Evolutionary conservation across 2,888 invertebrate genomes (phyloP), one percentile per base, ranked within the genome.

Genomic region (Serripes groenlandicus): DNA sequence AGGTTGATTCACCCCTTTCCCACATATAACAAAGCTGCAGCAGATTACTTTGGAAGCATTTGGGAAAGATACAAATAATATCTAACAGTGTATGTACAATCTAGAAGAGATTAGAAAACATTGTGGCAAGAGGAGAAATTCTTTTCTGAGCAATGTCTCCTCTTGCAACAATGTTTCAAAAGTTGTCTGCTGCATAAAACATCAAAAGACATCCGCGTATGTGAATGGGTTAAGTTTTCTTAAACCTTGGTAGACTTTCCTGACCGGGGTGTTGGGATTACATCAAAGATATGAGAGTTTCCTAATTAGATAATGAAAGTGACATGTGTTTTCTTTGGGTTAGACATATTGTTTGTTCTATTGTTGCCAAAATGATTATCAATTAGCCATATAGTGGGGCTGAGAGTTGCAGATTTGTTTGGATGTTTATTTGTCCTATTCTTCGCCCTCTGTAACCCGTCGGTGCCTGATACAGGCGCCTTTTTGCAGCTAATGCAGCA

Each of bases 281-380:
- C 18, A 42, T 42, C 42, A 42, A 18, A 15, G 42, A 42, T 9
- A 42, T 18, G 18, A 23, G 49, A 49, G 28, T 56, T 5, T 42
- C 23, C 66, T 66, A 66, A 66, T 66, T 66, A 35, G 35, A 42
- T 37, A 42, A 66, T 42, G 66, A 42, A 66, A 42, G 28, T 66
- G 66, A 66, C 66, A 37, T 42, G 66, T 66, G 66, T 66, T 66
- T 37, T 66, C 66, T 66, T 66, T 49, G 7, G 21, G 49, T 21
- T 49, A 21, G 7, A 49, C 7, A 21, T n/a, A n/a, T 15, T 1
- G 49, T 49, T 49, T 15, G 49, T 49, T 21, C 49, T 21, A 21
- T 21, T 21, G 21, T 21, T 49, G 49, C 49, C 49, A 49, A 49
- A 49, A 49, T 49, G 49, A 49, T 49, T 49, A 49, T 49, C 49